Base-by-base conservation (phyloP, 2,888 invertebrate species). In the Caenorhabditis wallacei region DNA sequence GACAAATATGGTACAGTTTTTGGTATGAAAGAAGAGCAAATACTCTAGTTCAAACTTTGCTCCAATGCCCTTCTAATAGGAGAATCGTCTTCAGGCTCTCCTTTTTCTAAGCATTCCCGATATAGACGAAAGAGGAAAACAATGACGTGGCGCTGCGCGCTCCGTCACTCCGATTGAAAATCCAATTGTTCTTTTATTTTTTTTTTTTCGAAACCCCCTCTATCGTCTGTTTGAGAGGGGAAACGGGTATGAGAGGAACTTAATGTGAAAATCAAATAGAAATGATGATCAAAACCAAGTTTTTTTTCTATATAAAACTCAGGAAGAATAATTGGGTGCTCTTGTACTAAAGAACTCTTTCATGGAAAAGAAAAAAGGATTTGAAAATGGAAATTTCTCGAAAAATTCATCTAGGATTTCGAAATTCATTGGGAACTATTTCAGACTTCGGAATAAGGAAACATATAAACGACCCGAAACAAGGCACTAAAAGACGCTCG, bases 201-300 rank as follows among this genome's bases (percentile, higher is more conserved):
- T 18, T 37, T 40, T 2, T 30, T 13, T 37, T 30, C 20, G 20
- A 59, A 35, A 37, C 24, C n/a, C n/a, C n/a, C n/a, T n/a, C n/a
- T 10, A n/a, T 18, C 54, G 16, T 69, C 40, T 68, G 37, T 56
- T 69, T 69, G 68, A 69, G 68, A 40, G 1, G 7, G 24, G 24
- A n/a, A 51, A 48, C 18, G 10, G 48, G 40, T 10, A 40, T n/a
- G n/a, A 57, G 18, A 16, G 54, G 30, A 43, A 54, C 53, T 30
- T 70, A 70, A 70, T 70, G 46, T 57, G 70, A 48, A 70, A 70
- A 48, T 57, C 70, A 70, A 70, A 70, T 53, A 22, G 22, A 22
- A 54, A 16, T 18, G 40, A 37, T 35, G 4, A n/a, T n/a, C n/a
- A n/a, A 30, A 30, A 30, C 30, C 30, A 30, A 5, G 3, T 30